phyloP scores from a whole-genome alignment of 2,113 vertebrate species.

The Clarias gariepinus region DNA sequence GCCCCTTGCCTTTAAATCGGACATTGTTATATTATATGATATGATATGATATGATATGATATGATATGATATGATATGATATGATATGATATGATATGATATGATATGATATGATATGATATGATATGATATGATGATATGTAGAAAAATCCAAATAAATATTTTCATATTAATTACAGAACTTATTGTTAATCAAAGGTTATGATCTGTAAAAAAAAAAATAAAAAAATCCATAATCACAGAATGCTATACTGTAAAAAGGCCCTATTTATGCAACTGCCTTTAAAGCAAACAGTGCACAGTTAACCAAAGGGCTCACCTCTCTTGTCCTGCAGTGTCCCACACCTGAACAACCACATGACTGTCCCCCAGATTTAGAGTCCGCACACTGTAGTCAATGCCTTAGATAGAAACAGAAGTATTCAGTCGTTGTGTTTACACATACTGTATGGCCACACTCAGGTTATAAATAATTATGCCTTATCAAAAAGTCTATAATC shows the following conservation, averaged over 20 bases:
- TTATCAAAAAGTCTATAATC: neutral
- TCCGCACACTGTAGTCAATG: constrained; percentile 89
- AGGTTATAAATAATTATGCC: neutral
- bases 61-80: neutral
- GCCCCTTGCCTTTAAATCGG: too few species aligned
- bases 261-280: neutral
- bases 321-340: constrained; percentile 93
- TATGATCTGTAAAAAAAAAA: neutral
- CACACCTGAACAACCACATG: constrained; percentile 87
- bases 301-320: constrained; percentile 61
- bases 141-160: too few species aligned
- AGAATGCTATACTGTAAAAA: neutral
- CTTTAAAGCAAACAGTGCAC: neutral
- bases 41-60: neutral
- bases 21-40: neutral
- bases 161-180: neutral
- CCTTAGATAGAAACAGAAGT: constrained; percentile 67
- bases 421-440: neutral
- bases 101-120: too few species aligned
- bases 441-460: neutral
- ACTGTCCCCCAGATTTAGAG: constrained; percentile 76
- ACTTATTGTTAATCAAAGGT: neutral
- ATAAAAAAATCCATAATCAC: neutral
- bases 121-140: too few species aligned
- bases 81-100: neutral